These are phyloP conservation scores for Lamellibrachia luymesi DNA, from an alignment of 1,140 invertebrate species.

Conservation along the genomic window DNA sequence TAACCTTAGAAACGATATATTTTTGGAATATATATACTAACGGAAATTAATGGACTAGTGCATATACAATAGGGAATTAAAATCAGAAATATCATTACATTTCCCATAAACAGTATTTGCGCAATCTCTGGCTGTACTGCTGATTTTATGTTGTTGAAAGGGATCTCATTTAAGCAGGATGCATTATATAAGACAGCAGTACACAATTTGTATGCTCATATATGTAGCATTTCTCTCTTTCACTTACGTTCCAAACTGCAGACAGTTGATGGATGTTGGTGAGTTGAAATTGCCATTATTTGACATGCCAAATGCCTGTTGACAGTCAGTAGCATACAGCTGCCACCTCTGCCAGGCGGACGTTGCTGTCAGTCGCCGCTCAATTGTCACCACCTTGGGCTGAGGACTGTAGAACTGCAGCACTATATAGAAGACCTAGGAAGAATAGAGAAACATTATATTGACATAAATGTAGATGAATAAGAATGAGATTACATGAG, in stretches of 20 bases:
- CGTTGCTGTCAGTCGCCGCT: constrained; percentile 30
- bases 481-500: background rate
- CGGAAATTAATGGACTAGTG: no score
- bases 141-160: no score
- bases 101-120: no score
- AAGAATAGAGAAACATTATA: background rate
- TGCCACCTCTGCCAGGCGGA: constrained; percentile 45
- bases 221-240: background rate
- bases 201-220: no score
- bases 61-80: no score
- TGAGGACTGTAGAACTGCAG: constrained; percentile 52
- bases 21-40: no score
- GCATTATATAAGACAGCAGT: no score
- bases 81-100: no score
- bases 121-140: no score
- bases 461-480: background rate
- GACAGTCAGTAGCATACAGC: constrained; percentile 48
- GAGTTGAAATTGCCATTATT: constrained; percentile 45
- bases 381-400: constrained; percentile 43
- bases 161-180: no score
- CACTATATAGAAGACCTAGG: constrained; percentile 51
- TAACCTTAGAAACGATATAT: no score
- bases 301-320: constrained; percentile 35
- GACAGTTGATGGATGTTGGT: constrained; percentile 46
- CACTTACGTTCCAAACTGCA: constrained; percentile 47